Percentiles rank a stretch among this genome's conserved stretches.
Conservation (phyloP, 2,888 invertebrate genomes). For the Crossocerus cetratus region DNA sequence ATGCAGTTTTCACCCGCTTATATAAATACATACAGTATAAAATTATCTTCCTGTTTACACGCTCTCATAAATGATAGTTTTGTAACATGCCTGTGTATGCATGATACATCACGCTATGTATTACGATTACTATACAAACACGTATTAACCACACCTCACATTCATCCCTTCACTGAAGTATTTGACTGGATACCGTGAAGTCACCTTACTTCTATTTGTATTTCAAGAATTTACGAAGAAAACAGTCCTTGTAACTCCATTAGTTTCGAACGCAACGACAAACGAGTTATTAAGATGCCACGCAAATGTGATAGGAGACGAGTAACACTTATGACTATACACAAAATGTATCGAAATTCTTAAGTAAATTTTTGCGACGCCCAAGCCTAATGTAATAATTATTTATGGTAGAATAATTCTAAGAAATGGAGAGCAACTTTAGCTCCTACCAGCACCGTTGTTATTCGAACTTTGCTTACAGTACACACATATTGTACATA, state of each 20-base stretch:
- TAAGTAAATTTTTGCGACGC: constrained; percentile 24
- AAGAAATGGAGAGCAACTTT: constrained; percentile 4
- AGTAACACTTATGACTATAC: constrained; percentile 21
- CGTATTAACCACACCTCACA: not conserved
- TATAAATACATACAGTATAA: constrained; percentile 45
- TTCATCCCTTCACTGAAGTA: not conserved
- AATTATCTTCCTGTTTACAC: constrained; percentile 55
- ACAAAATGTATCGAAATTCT: constrained; percentile 11
- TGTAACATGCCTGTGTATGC: constrained; percentile 16
- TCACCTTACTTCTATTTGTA: constrained; percentile 5
- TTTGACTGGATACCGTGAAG: constrained; percentile 7
- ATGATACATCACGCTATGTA: constrained; percentile 28
- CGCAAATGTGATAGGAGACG: constrained; percentile 19
- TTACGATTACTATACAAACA: constrained; percentile 36
- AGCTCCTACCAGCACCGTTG: constrained; percentile 33
- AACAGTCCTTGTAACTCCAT: constrained; percentile 16
- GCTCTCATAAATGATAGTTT: constrained; percentile 34
- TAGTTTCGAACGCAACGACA: constrained; percentile 27
- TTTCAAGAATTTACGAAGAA: constrained; percentile 22
- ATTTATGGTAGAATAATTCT: constrained; percentile 12
- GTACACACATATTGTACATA: not conserved
- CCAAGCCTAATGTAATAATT: not conserved
- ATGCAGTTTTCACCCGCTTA: constrained; percentile 12
- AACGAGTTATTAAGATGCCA: constrained; percentile 15
- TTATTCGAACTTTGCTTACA: constrained; percentile 2